These are phyloP conservation scores for Amblyjoppa fuscipennis DNA, from an alignment of 2,888 invertebrate genomes.

Conservation along the genomic window DNA sequence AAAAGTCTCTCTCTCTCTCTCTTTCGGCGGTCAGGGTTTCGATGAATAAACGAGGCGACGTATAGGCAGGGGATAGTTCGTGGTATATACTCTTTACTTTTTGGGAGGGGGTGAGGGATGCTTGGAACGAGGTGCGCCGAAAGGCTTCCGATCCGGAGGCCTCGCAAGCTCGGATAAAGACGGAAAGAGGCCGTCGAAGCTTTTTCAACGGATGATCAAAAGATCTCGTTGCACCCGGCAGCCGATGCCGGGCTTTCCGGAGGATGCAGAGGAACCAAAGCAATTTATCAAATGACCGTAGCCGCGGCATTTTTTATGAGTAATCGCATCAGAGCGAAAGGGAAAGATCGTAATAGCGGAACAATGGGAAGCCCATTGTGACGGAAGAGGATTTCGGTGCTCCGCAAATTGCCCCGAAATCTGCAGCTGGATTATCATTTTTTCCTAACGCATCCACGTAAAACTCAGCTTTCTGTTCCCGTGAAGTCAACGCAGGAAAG, in stretches of 20 bases:
- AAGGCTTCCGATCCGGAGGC: constrained; percentile 50
- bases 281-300: constrained; percentile 48
- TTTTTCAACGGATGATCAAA: constrained; percentile 64
- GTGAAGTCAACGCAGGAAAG: no score
- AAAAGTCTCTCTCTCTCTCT: constrained; percentile 1
- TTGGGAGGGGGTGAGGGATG: constrained; percentile 24
- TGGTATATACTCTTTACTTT: constrained; percentile 10
- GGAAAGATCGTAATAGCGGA: background rate
- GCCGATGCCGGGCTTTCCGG: constrained; percentile 7
- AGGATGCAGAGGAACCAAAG: constrained; percentile 23
- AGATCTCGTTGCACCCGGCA: constrained; percentile 37
- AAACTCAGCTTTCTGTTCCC: no score
- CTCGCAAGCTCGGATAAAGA: constrained; percentile 52
- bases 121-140: constrained; percentile 26
- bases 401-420: background rate
- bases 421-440: background rate
- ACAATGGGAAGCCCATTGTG: background rate
- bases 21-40: constrained; percentile 48
- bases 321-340: background rate
- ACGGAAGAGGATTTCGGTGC: background rate
- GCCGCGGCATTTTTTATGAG: constrained; percentile 2
- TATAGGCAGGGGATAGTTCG: constrained; percentile 42
- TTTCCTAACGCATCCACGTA: no score
- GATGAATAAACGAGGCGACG: constrained; percentile 62
- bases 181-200: constrained; percentile 51